Conservation (phyloP, 2,888 invertebrate species). For the Altica lythri region DNA sequence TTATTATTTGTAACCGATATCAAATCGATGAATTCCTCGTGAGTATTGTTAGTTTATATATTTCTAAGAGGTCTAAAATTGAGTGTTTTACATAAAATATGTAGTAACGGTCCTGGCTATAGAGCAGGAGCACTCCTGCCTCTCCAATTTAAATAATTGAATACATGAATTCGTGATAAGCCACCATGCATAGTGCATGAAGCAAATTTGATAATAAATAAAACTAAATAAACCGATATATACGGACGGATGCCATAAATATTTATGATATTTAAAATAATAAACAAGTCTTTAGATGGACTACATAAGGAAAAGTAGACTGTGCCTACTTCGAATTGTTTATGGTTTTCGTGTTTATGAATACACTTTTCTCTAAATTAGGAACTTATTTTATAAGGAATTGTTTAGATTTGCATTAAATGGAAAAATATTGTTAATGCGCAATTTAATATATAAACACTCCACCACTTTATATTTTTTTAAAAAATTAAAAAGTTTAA, state of each 20-base stretch:
- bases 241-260: conserved; percentile 52
- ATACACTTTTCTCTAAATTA: background rate
- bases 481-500: too few relatives aligned
- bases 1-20: background rate
- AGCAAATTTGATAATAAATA: conserved; percentile 59
- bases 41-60: background rate
- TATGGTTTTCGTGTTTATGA: conserved; percentile 10
- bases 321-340: conserved; percentile 10
- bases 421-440: too few relatives aligned
- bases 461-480: too few relatives aligned
- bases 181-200: conserved; percentile 58
- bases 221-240: conserved; percentile 57
- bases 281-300: conserved; percentile 42
- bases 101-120: conserved; percentile 19
- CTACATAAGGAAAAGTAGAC: conserved; percentile 18
- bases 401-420: too few relatives aligned
- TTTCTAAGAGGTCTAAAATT: conserved; percentile 7
- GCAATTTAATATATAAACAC: too few relatives aligned
- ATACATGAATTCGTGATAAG: conserved; percentile 59
- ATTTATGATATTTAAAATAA: conserved; percentile 54
- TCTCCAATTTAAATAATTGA: conserved; percentile 59
- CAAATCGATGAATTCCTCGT: background rate
- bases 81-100: conserved; percentile 19
- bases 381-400: too few relatives aligned
- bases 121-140: conserved; percentile 21